Evolutionary conservation across 1,140 invertebrate species (phyloP).

Genomic region (Streblospio benedicti): DNA sequence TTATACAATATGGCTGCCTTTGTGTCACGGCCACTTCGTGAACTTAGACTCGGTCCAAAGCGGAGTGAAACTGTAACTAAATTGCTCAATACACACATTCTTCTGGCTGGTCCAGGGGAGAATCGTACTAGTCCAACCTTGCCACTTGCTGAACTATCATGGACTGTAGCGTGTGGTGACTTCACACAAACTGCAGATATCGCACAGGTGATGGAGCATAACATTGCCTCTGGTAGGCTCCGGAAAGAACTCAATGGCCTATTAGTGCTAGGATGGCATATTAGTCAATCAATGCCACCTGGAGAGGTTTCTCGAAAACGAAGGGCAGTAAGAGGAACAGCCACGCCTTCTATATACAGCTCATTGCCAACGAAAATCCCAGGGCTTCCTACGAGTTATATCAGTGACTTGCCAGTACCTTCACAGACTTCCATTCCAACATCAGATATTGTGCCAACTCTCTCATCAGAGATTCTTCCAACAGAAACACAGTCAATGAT

Average conservation of each 20-base stretch:
- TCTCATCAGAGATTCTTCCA: no score
- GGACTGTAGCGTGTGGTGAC: conserved; percentile 15
- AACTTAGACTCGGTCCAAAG: no score
- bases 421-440: not conserved
- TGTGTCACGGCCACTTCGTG: no score
- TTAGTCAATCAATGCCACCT: conserved; percentile 14
- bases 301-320: not conserved
- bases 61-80: no score
- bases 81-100: no score
- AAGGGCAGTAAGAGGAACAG: conserved; percentile 11
- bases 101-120: no score
- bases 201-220: conserved; percentile 19
- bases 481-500: no score
- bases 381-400: not conserved
- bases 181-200: conserved; percentile 18
- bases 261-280: conserved; percentile 22
- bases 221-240: conserved; percentile 20
- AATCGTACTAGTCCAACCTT: no score
- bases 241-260: conserved; percentile 14
- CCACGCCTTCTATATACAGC: conserved; percentile 11
- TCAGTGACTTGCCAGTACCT: not conserved
- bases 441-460: not conserved
- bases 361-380: conserved; percentile 6
- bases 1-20: no score
- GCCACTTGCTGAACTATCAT: conserved; percentile 21